Base-by-base conservation (phyloP, 23 tunicate genomes). In the Styela clava region DNA sequence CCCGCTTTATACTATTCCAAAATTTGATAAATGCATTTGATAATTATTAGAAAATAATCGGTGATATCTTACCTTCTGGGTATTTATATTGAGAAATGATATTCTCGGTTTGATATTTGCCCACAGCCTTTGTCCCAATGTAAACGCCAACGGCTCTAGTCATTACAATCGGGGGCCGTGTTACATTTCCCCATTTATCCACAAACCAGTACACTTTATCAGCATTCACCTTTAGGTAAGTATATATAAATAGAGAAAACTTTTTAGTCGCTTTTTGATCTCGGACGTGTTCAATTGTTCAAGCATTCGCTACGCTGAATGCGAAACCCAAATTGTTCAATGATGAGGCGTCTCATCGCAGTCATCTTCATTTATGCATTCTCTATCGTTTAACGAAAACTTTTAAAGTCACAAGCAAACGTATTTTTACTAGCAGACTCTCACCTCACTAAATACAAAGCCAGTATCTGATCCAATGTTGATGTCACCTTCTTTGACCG, bases 381-480 rank as follows among this genome's bases (percentile, higher is more conserved):
- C n/a, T n/a, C n/a, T n/a, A n/a, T n/a, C n/a, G n/a, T n/a, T n/a
- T n/a, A n/a, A n/a, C n/a, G n/a, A n/a, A n/a, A n/a, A n/a, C n/a
- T n/a, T n/a, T n/a, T n/a, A n/a, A n/a, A n/a, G n/a, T n/a, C n/a
- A n/a, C n/a, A n/a, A n/a, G n/a, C n/a, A n/a, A n/a, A n/a, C n/a
- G n/a, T n/a, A n/a, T n/a, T n/a, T n/a, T n/a, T n/a, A n/a, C n/a
- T n/a, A n/a, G n/a, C n/a, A n/a, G n/a, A n/a, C n/a, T n/a, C n/a
- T n/a, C 63, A 92, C 97, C 86, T 92, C 97, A 3, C 85, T 82
- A 80, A 87, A 92, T 12, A 92, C 63, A 33, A 92, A 92, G 71
- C 67, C 80, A 3, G 97, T 87, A 74, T 92, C 97, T 27, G 56
- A 83, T 24, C 97, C 92, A 52, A 92, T 62, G 37, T 69, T 82